Conservation (phyloP, 2,113 vertebrate species). For the Azemiops feae region DNA sequence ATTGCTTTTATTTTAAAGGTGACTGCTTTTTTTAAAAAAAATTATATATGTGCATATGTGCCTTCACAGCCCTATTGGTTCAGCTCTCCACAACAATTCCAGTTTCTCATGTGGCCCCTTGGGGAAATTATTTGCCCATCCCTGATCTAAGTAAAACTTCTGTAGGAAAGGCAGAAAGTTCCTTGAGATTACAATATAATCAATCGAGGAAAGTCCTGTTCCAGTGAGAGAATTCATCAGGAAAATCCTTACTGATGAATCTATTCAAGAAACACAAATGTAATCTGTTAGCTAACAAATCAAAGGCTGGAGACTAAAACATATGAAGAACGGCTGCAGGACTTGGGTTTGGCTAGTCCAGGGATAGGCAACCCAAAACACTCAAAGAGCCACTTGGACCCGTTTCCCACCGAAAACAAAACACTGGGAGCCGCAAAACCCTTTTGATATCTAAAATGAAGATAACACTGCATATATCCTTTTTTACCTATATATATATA, state of each 20-base stretch:
- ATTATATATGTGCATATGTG: not conserved
- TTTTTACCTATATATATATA: no score
- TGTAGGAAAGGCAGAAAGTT: not conserved
- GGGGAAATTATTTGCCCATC: not conserved
- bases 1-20: not conserved
- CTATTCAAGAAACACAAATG: not conserved
- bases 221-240: not conserved
- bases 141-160: not conserved
- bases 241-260: not conserved
- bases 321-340: no score
- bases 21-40: not conserved
- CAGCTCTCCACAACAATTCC: not conserved
- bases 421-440: no score
- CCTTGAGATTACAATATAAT: not conserved
- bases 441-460: no score
- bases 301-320: no score
- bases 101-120: not conserved
- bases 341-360: no score
- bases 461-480: no score
- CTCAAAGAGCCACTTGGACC: no score
- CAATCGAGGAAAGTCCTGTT: not conserved
- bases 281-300: not conserved
- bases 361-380: no score
- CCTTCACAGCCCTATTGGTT: not conserved
- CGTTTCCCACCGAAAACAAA: no score